Evolutionary conservation across 1,140 invertebrate genomes (phyloP), one percentile per base, ranked within the genome.

Genomic region (Gonioctena quinquepunctata): DNA sequence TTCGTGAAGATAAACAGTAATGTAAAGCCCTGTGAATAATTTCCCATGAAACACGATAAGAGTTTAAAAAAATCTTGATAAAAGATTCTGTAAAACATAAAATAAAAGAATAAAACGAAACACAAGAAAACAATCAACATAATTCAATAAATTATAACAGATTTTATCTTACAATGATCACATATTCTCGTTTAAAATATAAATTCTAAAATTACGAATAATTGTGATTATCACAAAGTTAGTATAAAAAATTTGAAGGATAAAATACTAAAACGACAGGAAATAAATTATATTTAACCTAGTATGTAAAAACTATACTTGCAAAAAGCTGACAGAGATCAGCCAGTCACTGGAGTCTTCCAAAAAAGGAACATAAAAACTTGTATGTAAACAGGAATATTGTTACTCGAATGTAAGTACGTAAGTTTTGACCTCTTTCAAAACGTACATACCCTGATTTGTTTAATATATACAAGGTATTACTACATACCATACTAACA

Each of bases 101-200:
- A 23, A 61, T 18, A 27, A 61, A 18, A 27, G 25, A 61, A 61
- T 19, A 25, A 61, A 27, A 61, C 59, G 27, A 27, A 61, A 61
- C 23, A 61, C 25, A 61, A 61, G 33, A 42, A 42, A 61, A 61
- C 59, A 61, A 25, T 28, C 13, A 25, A 61, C 23, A 27, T 27
- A 61, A 54, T 54, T 54, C 52, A 68, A 68, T 62, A 68, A 61
- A 68, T 61, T 61, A 68, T 59, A 48, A 61, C 57, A 69, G 21
- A 42, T 60, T 68, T 42, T 69, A 69, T 69, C 26, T 69, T 69
- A 69, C 67, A 69, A 68, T 56, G 33, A 69, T 63, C 59, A 63
- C 59, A 69, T 59, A 21, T 33, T 60, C 18, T 25, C 21, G 26
- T 60, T 60, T 16, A 60, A 60, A 25, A 60, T 25, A 27, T 25